A percentile compares a stretch with the other conserved stretches of the same genome.
Conservation (phyloP, 2,888 invertebrate species). For the Pecten maximus region DNA sequence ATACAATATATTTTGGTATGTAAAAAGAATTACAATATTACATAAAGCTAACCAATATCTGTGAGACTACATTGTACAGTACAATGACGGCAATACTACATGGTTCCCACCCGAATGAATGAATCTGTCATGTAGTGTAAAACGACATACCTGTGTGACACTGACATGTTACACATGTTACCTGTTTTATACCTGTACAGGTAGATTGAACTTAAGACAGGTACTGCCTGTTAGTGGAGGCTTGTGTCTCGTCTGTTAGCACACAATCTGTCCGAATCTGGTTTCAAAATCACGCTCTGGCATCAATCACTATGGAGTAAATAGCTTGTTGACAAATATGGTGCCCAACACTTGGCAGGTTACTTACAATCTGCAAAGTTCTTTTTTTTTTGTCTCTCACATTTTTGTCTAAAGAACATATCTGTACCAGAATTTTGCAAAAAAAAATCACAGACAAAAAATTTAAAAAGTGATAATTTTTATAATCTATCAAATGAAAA, state of each 20-base stretch:
- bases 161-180: constrained; percentile 7
- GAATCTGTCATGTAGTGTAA: background rate
- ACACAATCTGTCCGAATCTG: constrained; percentile 22
- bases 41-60: background rate
- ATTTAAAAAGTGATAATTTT: too few species aligned
- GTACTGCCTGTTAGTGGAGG: background rate
- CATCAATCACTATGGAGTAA: constrained; percentile 1
- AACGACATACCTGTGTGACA: constrained; percentile 12
- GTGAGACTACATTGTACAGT: background rate
- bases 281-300: background rate
- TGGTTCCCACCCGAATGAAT: constrained; percentile 32
- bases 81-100: too few species aligned
- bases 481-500: too few species aligned
- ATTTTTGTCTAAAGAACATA: background rate
- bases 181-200: background rate
- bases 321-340: constrained; percentile 24
- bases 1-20: too few species aligned
- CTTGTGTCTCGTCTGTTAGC: background rate
- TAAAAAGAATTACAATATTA: background rate
- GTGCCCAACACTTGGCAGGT: constrained; percentile 8
- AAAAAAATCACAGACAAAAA: too few species aligned
- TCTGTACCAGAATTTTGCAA: too few species aligned
- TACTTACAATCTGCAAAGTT: background rate
- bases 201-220: background rate
- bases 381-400: background rate